Base-by-base conservation (phyloP, 2,113 vertebrate species). In the Cnemophilus loriae region DNA sequence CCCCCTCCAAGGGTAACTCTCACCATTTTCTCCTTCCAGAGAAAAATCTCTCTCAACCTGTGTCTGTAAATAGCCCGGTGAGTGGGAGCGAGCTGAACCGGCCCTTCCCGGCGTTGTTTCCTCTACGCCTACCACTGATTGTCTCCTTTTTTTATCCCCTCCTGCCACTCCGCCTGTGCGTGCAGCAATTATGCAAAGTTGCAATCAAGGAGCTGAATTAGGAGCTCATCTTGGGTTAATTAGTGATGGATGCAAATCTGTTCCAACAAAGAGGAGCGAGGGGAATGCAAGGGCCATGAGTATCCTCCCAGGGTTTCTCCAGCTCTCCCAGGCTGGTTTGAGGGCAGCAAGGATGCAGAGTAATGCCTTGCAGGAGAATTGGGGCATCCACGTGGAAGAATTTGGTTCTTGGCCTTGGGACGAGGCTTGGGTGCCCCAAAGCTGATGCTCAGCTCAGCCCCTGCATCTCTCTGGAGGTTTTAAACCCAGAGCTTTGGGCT, bases 181-280 rank as follows among this genome's bases (percentile, higher is more conserved):
- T 21, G 90, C 76, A 20, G 91, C 89, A 94, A 96, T 97, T 97
- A 97, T 97, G 95, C 93, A 89, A 89, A 97, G 86, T 89, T 89
- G 94, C 94, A 97, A 97, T 97, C 96, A 97, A 97, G 96, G 84
- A 94, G 56, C 74, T 93, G 95, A 96, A 97, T 97, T 96, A 95
- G 95, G 73, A 87, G 70, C 93, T 97, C 94, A 81, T 95, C 85
- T 93, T 79, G 90, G 92, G 89, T 97, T 97, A 97, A 97, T 97
- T 96, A 96, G 95, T 32, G 84, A 95, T 41, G 94, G 92, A 95
- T 96, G 94, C 77, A 90, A 96, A 96, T 96, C 89, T 73, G 44
- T 64, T 95, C 86, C 74, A 77, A 56, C 70, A 87, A 79, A 77
- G 50, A 69, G 35, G 46, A 22, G 26, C 3, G 3, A 70, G 23